Percentiles rank a stretch among this genome's conserved stretches.
Conservation (phyloP, 2,797 vertebrate species). For the Dicrostonyx torquatus region DNA sequence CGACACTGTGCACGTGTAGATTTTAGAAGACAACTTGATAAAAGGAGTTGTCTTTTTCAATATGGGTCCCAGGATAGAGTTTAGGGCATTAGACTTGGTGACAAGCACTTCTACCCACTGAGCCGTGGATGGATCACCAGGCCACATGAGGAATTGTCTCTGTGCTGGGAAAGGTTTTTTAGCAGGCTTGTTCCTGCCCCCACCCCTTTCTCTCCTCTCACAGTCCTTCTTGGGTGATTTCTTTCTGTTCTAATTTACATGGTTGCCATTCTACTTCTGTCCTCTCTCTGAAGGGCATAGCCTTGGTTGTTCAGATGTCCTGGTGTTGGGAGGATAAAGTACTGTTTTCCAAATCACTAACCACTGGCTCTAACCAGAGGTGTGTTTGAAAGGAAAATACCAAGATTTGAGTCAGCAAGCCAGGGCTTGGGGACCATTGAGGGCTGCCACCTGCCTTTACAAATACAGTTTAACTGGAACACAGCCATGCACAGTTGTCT, state of each 20-base stretch:
- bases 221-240: constrained; percentile 69
- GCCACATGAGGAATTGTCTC: constrained; percentile 80
- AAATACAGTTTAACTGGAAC: constrained; percentile 34
- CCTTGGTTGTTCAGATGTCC: neutral
- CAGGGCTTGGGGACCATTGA: neutral
- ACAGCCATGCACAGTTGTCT: neutral
- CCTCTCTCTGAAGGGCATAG: constrained; percentile 50
- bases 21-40: neutral
- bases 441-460: neutral
- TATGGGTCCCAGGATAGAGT: neutral
- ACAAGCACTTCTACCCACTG: neutral
- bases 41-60: neutral
- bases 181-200: constrained; percentile 45
- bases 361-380: neutral
- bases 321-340: constrained; percentile 61
- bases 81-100: neutral
- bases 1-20: neutral
- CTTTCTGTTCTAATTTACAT: constrained; percentile 82
- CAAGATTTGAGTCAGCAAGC: neutral
- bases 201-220: constrained; percentile 63
- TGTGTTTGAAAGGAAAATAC: neutral
- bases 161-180: constrained; percentile 77
- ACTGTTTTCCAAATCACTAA: neutral
- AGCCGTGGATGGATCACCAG: constrained; percentile 21
- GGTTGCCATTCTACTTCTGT: constrained; percentile 69